Percentiles rank a stretch among this genome's conserved stretches.
Conservation (phyloP, 2,113 vertebrate species). For the Lichenostomus cassidix region DNA sequence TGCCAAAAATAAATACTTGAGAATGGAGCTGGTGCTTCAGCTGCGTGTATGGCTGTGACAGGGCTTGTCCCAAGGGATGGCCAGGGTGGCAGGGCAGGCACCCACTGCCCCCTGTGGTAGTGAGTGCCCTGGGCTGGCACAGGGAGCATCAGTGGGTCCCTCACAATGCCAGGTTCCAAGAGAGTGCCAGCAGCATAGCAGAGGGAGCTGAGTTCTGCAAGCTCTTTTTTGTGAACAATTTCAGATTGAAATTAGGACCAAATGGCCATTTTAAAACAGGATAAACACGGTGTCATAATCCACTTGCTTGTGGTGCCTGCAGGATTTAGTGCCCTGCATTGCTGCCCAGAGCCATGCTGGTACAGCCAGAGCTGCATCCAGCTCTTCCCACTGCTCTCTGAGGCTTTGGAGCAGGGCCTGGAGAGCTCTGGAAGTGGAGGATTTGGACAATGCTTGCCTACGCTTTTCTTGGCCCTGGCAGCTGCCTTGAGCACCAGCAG, state of each 20-base stretch:
- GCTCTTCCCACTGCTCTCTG: neutral
- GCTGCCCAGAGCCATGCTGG: neutral
- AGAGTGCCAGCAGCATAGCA: neutral
- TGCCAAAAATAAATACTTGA: neutral
- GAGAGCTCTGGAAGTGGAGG: neutral
- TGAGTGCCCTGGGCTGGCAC: neutral
- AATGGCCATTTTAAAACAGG: neutral
- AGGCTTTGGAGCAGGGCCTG: neutral
- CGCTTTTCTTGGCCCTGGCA: neutral
- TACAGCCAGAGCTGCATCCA: neutral
- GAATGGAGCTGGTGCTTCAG: accelerated
- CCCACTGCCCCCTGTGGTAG: accelerated
- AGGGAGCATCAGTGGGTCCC: neutral
- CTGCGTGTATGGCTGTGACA: neutral
- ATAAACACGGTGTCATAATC: neutral
- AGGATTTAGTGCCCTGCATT: neutral
- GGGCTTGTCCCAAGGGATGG: neutral
- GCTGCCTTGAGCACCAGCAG: neutral
- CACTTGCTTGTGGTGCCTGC: neutral
- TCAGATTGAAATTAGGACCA: neutral
- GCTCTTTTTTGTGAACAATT: neutral
- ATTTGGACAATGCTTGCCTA: neutral
- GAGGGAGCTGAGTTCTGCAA: neutral
- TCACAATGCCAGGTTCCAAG: neutral
- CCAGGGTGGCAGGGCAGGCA: neutral